Evolutionary conservation across 1,140 invertebrate species (phyloP), one percentile per base, ranked within the genome.

Genomic region (Acromyrmex charruanus): DNA sequence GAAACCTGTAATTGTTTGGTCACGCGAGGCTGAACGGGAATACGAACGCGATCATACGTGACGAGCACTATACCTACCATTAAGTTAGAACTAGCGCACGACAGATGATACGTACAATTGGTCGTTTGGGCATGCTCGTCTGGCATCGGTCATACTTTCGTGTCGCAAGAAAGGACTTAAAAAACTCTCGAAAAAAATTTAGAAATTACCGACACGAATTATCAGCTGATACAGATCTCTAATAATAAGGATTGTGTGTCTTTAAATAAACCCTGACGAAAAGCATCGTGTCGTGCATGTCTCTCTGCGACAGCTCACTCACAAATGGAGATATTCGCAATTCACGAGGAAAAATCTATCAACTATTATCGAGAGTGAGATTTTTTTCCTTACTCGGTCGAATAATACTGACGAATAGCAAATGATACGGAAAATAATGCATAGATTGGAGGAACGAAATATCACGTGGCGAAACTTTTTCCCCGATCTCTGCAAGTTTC

Each of bases 31-130:
- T 86, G 91, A 35, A 35, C 61, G 89, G 71, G 91, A 87, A 84
- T 88, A 92, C 77, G 89, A 92, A 90, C 87, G 74, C 80, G 84
- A 91, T 91, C 87, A 89, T 91, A 91, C 90, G 88, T 90, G 90
- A 90, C 86, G 87, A 88, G 79, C 85, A 28, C 87, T 72, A 84
- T 88, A 90, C 75, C 89, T 65, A 75, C 88, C 75, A 90, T 90
- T 90, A 90, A 80, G 81, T 85, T 90, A 59, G 71, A 74, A 59
- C 81, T 59, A 86, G 77, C 18, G 28, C 89, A 87, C 89, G 90
- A 88, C 90, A 91, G 89, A 91, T 90, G 89, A 82, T 88, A 81
- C 87, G 82, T 88, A 81, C 87, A 88, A 84, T 84, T 61, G 81
- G 75, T 66, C 80, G 81, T 84, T 90, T 80, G 77, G 81, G 69